Evolutionary conservation across 2,888 invertebrate species (phyloP), one percentile per base, ranked within the genome.

Genomic region (Cheilosia pagana): DNA sequence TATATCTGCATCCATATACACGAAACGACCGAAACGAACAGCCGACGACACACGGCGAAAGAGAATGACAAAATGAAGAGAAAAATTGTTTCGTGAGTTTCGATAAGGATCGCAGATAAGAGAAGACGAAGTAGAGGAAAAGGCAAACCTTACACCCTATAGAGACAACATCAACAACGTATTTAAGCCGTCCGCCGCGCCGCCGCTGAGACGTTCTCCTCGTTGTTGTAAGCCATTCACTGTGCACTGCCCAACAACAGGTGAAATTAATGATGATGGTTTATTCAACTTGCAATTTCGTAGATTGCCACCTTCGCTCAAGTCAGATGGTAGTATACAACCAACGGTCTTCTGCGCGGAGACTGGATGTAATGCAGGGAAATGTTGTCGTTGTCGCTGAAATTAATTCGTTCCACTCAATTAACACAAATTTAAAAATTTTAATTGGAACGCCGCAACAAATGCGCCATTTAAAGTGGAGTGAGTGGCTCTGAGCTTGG

Each of bases 81-180:
- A 83, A 83, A 83, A 83, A 83, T 83, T 78, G 79, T 83, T 83
- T 83, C 83, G 83, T 83, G 83, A 83, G 79, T 53, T 60, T 52
- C 70, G 83, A 83, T 83, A 83, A 83, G 68, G 74, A 83, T 83
- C 83, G n/a, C n/a, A 70, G 74, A 83, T 78, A 79, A 83, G 82
- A 78, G 28, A 63, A 78, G 43, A 53, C 43, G 35, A 79, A 65
- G 48, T 39, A 72, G 60, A 55, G 39, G 41, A 55, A 70, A 57
- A 83, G 50, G 53, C 63, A 68, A 68, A 74, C 63, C 62, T 78
- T 78, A 74, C 83, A 74, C 78, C 74, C 78, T 53, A 70, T 62
- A 78, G 39, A 78, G 78, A 74, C 78, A 78, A 78, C 68, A 68
- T 63, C 78, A 78, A 63, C 74, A 74, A 70, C 59, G 60, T 65